phyloP scores from a whole-genome alignment of 2,113 vertebrate genomes.

The Seriola dumerili region DNA sequence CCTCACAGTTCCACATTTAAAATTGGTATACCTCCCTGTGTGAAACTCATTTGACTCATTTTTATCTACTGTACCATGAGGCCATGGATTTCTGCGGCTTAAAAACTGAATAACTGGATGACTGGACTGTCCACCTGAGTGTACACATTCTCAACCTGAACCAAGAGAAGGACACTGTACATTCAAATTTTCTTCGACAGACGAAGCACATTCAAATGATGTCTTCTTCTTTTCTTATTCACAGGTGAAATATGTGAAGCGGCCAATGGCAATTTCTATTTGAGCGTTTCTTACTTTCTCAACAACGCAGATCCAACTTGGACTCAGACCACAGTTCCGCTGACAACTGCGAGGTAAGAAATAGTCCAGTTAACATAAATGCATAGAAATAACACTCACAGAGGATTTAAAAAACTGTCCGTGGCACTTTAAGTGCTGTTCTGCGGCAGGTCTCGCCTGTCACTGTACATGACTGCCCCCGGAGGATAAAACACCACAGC shows the following conservation, averaged over 20 bases:
- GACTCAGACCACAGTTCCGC: too few relatives aligned
- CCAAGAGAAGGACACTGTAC: not conserved
- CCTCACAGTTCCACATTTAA: too few relatives aligned
- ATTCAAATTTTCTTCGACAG: not conserved
- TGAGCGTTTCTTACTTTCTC: too few relatives aligned
- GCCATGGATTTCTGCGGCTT: not conserved
- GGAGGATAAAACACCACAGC: constrained; percentile 89
- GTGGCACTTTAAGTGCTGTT: constrained; percentile 76
- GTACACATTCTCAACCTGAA: not conserved
- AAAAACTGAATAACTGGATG: not conserved
- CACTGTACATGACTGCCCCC: constrained; percentile 88
- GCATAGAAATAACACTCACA: not conserved
- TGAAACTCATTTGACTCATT: not conserved
- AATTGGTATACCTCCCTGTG: too few relatives aligned
- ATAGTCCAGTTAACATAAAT: not conserved
- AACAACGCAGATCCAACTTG: not conserved
- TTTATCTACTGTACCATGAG: not conserved
- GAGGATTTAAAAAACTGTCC: too few relatives aligned
- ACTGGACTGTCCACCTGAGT: not conserved
- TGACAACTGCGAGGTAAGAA: not conserved
- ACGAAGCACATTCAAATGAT: not conserved
- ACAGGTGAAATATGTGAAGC: too few relatives aligned
- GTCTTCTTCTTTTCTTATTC: not conserved
- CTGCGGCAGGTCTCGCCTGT: constrained; percentile 87
- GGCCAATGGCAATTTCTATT: too few relatives aligned